Evolutionary conservation across 1,140 invertebrate species (phyloP), one percentile per base, ranked within the genome.

Genomic region (Drosophila nebulosa): DNA sequence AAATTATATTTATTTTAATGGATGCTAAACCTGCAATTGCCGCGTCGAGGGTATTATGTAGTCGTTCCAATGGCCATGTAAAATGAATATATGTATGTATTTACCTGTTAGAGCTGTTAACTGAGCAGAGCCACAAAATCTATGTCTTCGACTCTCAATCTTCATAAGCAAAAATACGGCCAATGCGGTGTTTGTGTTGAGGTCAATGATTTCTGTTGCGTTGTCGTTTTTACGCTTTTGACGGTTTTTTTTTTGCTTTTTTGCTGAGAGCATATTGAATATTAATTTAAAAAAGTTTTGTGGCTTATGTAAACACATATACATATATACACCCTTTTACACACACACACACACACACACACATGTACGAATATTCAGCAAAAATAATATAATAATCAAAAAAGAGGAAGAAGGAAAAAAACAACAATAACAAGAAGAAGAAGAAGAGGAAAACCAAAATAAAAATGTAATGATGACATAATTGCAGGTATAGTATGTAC

Each of bases 201-300:
- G 80, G 80, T 85, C 80, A 85, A 85, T 81, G 80, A 77, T 85
- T 86, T 81, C 80, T 85, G 76, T 84, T 79, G 71, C 73, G 78
- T 77, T 81, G 73, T 81, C 64, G 83, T 81, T 76, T 73, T 84
- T 63, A 71, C 70, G 78, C 69, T 84, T 77, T 85, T 72, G 32
- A 58, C 16, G 21, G 63, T 16, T 50, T 55, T 39, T 62, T 65
- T 36, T 46, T 65, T 60, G 58, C 61, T 36, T 66, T 61, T 60
- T 61, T 51, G 53, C 21, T 61, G 75, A 52, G 66, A 69, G 74
- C 69, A 85, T 79, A 80, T 78, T 85, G 78, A 85, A 81, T 86
- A 86, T 85, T 74, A 85, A 86, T 85, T 86, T 77, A 74, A 27
- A 59, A 74, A 59, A 69, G 50, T 61, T 77, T 75, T 66, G 51